Conservation (phyloP, 1,140 invertebrate species). For the Drosophila arizonae region DNA sequence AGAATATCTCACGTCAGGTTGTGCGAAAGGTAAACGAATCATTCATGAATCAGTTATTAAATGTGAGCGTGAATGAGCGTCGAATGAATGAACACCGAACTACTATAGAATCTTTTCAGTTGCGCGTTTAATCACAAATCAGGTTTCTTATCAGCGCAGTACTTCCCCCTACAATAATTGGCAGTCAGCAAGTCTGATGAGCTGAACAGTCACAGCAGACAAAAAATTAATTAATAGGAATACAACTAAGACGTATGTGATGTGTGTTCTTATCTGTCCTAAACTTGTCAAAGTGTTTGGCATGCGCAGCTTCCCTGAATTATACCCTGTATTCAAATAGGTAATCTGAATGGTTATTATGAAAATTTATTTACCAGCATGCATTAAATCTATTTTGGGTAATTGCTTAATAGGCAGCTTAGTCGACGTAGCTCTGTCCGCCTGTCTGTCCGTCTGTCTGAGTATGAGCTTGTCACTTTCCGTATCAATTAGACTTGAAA, state of each 20-base stretch:
- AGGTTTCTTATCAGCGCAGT: neutral
- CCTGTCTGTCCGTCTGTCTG: no score
- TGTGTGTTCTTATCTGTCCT: neutral
- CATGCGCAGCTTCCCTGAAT: neutral
- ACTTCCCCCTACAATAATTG: neutral
- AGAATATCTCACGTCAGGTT: no score
- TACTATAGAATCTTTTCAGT: slow-evolving; percentile 10
- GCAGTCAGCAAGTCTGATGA: neutral
- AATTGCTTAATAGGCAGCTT: no score
- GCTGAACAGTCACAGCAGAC: neutral
- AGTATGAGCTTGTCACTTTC: no score
- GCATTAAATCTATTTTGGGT: no score
- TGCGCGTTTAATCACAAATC: neutral
- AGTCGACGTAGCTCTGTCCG: no score
- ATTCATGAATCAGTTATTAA: slow-evolving; percentile 52
- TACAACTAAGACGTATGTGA: neutral
- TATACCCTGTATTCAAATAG: neutral
- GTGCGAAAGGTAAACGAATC: slow-evolving; percentile 60
- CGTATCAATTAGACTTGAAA: no score
- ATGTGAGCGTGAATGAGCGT: neutral
- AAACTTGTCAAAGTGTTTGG: neutral
- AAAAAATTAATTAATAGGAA: neutral
- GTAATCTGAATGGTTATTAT: no score
- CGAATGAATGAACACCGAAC: slow-evolving; percentile 8
- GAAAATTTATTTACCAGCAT: no score